phyloP scores from a whole-genome alignment of 1,140 invertebrate genomes.

The Aphaenogaster ashmeadi region DNA sequence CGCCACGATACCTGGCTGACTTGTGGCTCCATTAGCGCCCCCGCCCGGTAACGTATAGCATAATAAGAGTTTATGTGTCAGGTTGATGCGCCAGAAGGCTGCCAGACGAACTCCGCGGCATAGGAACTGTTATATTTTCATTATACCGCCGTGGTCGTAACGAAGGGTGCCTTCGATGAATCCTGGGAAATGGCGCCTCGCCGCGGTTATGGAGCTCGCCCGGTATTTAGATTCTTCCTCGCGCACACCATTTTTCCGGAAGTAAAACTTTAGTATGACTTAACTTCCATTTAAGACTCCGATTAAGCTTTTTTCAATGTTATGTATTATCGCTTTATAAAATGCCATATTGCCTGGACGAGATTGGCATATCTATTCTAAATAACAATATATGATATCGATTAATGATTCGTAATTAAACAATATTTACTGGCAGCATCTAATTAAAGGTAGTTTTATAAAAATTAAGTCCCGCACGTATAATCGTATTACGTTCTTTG shows the following conservation, averaged over 20 bases:
- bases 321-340: neutral
- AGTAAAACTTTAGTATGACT: constrained; percentile 60
- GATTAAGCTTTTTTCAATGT: constrained; percentile 42
- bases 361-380: neutral
- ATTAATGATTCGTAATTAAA: neutral
- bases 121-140: constrained; percentile 87
- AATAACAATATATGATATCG: neutral
- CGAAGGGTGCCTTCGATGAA: constrained; percentile 81
- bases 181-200: constrained; percentile 64
- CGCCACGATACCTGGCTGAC: constrained; percentile 82
- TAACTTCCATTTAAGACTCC: constrained; percentile 51
- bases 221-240: constrained; percentile 62
- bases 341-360: no score
- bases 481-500: neutral
- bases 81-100: constrained; percentile 86
- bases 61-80: constrained; percentile 88
- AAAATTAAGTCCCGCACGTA: neutral
- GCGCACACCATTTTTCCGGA: constrained; percentile 38
- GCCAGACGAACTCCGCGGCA: constrained; percentile 85
- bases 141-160: constrained; percentile 80
- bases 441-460: neutral
- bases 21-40: constrained; percentile 87
- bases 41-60: constrained; percentile 86
- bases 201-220: constrained; percentile 45
- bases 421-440: neutral